Evolutionary conservation across 2,888 invertebrate genomes (phyloP).

Genomic region (Thyatira batis): DNA sequence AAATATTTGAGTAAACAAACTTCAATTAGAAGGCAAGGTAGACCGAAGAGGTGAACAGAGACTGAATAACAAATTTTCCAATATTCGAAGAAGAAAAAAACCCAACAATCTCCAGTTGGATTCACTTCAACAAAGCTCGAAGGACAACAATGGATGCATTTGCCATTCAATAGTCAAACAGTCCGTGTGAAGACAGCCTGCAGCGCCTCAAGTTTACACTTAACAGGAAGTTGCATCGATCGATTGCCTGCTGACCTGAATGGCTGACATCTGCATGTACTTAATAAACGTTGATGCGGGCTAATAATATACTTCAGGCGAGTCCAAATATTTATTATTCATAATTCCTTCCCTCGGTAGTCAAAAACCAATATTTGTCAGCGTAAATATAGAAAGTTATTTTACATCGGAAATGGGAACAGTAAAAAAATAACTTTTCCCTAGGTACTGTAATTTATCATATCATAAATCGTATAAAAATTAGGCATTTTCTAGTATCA

Average conservation of each 20-base stretch:
- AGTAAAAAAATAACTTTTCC: no score
- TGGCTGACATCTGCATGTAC: background rate
- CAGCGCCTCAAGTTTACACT: constrained; percentile 2
- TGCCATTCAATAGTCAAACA: background rate
- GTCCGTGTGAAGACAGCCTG: background rate
- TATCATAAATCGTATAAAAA: no score
- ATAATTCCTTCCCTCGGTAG: no score
- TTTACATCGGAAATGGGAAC: no score
- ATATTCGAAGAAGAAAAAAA: background rate
- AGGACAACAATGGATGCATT: background rate
- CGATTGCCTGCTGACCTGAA: constrained; percentile 4
- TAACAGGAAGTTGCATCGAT: constrained; percentile 7
- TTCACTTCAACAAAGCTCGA: background rate
- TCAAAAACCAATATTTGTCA: no score
- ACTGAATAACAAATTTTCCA: no score
- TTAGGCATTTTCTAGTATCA: no score
- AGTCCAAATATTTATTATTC: background rate
- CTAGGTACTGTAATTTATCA: no score
- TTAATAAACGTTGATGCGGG: background rate
- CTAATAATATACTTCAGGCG: background rate
- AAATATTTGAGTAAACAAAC: background rate
- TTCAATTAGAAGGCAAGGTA: background rate
- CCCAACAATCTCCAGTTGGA: background rate
- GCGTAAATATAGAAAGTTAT: no score
- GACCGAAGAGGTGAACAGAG: no score